Evolutionary conservation across 2,113 vertebrate genomes (phyloP).

Genomic region (Peromyscus californicus): DNA sequence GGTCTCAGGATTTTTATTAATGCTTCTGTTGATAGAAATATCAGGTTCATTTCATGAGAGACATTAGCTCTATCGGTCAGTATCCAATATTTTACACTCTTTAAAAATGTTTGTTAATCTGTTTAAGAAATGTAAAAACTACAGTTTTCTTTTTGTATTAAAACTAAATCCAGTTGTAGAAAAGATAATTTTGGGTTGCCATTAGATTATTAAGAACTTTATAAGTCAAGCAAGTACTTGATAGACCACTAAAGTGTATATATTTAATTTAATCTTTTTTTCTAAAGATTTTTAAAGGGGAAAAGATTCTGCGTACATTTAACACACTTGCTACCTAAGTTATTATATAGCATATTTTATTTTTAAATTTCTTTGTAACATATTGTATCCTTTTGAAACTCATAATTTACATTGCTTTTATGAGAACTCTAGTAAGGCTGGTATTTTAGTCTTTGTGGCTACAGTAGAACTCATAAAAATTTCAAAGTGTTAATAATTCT

Average conservation of each 20-base stretch:
- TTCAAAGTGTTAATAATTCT: background rate
- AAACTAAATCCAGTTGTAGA: constrained; percentile 50
- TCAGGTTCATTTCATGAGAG: constrained; percentile 17
- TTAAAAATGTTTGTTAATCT: constrained; percentile 29
- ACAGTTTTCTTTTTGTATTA: constrained; percentile 51
- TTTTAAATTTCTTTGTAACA: constrained; percentile 25
- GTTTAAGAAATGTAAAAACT: constrained; percentile 48
- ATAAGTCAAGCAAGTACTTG: constrained; percentile 36
- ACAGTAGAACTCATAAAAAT: background rate
- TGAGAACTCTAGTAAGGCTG: background rate
- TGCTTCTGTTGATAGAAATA: constrained; percentile 2
- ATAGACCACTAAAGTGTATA: background rate
- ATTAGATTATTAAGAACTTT: constrained; percentile 38
- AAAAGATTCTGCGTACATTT: background rate
- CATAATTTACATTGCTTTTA: constrained; percentile 31
- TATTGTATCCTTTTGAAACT: background rate
- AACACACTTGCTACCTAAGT: background rate
- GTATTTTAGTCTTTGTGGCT: background rate
- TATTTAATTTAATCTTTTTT: constrained; percentile 44
- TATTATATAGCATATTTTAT: background rate
- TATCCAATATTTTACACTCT: background rate
- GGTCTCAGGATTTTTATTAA: constrained; percentile 43
- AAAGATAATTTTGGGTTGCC: constrained; percentile 29
- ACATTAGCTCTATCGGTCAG: constrained; percentile 34
- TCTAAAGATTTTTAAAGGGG: constrained; percentile 33